Base-by-base conservation (phyloP, 2,797 vertebrate genomes). In the Lacerta agilis region DNA sequence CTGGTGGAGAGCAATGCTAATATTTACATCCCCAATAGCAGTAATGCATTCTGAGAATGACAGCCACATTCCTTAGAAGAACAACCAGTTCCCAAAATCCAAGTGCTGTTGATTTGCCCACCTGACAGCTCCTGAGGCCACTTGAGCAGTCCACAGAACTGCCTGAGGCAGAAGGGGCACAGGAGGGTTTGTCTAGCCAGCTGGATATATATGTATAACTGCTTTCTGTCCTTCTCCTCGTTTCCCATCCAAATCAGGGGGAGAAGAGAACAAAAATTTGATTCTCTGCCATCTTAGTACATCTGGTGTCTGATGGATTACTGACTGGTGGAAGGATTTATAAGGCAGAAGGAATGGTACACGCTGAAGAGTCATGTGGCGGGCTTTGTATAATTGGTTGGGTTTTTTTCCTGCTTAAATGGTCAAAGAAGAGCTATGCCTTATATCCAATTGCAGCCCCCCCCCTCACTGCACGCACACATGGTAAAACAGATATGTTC, bases 41-140 rank as follows among this genome's bases (percentile, higher is more conserved):
- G 4, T 17, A 5, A 23, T 76, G 33, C 67, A 20, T n/a, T 5
- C 33, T 4, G 38, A 76, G 76, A 73, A 38, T 5, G n/a, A 13
- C 17, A 23, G 5, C 17, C 8, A 36, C 23, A n/a, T 69, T 36
- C 64, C 43, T 41, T 81, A 77, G 55, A 75, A 80, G 8, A 78
- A 4, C 58, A 87, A 81, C 76, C 18, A 67, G 77, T 41, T 73
- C 2, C 13, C 29, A 41, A 88, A 89, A 58, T 25, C 77, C 41
- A 27, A 20, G 0, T 38, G 55, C 38, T 69, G 38, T 58, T 71
- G 86, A 77, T 71, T 55, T 27, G 92, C 27, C 15, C 20, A 3
- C 20, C 8, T 25, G 66, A 90, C 72, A 88, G 69, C 76, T 73
- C 87, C 49, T 1, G 38, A 82, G 86, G 78, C 85, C 84, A 36